phyloP scores from a whole-genome alignment of 2,888 invertebrate species.

The Scaptomyza caliginosa region DNA sequence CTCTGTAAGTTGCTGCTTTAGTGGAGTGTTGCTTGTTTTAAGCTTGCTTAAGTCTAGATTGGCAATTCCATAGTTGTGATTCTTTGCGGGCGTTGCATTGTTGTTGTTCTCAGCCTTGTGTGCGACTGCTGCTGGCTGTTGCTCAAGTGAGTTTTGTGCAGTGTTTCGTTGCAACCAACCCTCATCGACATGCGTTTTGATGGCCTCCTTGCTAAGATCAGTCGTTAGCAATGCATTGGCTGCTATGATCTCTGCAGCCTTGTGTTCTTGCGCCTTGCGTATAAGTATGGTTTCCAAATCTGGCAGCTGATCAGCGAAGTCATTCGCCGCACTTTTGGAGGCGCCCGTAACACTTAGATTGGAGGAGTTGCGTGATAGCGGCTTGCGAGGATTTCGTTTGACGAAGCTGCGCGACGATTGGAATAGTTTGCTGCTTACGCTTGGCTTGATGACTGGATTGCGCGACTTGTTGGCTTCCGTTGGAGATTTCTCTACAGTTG shows the following conservation, averaged over 20 bases:
- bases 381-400: constrained; percentile 91
- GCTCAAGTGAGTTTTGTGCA: constrained; percentile 38
- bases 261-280: constrained; percentile 79
- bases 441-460: constrained; percentile 59
- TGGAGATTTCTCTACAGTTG: constrained; percentile 23
- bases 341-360: constrained; percentile 22
- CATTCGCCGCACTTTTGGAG: not conserved
- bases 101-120: constrained; percentile 33
- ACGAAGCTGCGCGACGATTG: constrained; percentile 86
- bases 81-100: constrained; percentile 29
- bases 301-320: constrained; percentile 67
- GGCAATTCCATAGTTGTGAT: constrained; percentile 81
- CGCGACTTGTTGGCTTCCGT: constrained; percentile 8
- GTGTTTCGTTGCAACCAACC: constrained; percentile 86
- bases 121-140: not conserved
- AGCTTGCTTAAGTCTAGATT: constrained; percentile 82
- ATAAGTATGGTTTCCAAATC: constrained; percentile 83
- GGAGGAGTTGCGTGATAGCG: constrained; percentile 82
- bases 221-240: constrained; percentile 56
- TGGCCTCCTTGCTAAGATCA: constrained; percentile 46
- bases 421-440: constrained; percentile 88
- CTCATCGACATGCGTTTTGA: constrained; percentile 83
- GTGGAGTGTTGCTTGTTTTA: not conserved
- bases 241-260: constrained; percentile 47
- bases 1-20: not conserved